Base-by-base conservation (phyloP, 2,113 vertebrate genomes). In the Thomomys bottae region DNA sequence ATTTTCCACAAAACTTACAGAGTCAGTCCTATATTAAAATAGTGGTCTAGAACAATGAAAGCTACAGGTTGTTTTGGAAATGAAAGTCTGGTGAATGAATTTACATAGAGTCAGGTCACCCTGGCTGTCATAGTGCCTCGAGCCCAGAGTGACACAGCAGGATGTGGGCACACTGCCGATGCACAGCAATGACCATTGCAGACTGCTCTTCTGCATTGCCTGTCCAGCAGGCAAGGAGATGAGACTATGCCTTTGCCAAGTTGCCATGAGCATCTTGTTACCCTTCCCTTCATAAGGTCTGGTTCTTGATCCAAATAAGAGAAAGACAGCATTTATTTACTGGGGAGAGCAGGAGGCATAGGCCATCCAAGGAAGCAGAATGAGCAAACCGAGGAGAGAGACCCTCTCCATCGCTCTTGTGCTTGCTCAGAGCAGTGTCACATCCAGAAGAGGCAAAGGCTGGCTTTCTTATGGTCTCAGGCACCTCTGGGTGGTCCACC, bases 161-260 rank as follows among this genome's bases (percentile, higher is more conserved):
- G 32, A 38, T 32, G 21, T 42, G 8, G 26, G 67, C 45, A 30
- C 9, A 2, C 15, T 11, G 17, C 66, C n/a, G 28, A 40, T 26
- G 30, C 3, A 32, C 32, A 70, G 72, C 1, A 0, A n/a, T 0
- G 9, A 40, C 26, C 6, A 3, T 4, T 3, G 6, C 24, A 36
- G 83, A 30, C 28, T 1, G 23, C n/a, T 12, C 21, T 36, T 77
- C 38, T 63, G 17, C 5, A 2, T 15, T 0, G 3, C 8, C 1
- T 49, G 84, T 57, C 76, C 24, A 26, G 2, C 6, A 30, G 5
- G 0, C 21, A 5, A 67, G 45, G 76, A 14, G 34, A 30, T 2
- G 2, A 17, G 21, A 17, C n/a, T 5, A 2, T 49, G 24, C 38
- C 18, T 79, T 42, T 42, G 68, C 34, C 26, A 1, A 17, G 8